Conservation (phyloP, 35 echinoderm and acorn worm genomes). For the Ophiothrix spiculata region DNA sequence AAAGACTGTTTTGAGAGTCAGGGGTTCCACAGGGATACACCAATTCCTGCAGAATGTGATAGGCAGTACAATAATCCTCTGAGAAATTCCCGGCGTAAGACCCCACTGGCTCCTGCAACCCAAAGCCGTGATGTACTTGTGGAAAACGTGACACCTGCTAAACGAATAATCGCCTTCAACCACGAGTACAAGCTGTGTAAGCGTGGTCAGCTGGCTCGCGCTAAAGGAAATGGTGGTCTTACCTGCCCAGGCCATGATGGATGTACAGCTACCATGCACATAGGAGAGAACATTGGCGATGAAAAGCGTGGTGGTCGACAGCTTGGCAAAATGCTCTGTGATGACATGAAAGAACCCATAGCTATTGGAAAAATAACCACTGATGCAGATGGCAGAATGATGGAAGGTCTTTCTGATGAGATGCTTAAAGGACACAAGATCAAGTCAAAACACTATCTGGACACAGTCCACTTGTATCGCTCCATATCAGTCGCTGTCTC, state of each 20-base stretch:
- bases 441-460: constrained; percentile 17
- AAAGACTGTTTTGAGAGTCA: neutral
- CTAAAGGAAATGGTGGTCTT: neutral
- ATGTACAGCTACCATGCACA: neutral
- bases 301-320: constrained; percentile 9
- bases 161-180: neutral
- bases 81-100: too few species aligned
- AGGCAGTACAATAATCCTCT: too few species aligned
- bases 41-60: neutral
- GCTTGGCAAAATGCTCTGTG: neutral
- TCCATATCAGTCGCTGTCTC: neutral
- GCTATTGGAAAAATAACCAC: constrained; percentile 12
- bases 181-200: neutral
- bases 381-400: constrained; percentile 32
- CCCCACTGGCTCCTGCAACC: neutral
- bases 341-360: neutral
- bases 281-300: neutral
- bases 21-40: neutral
- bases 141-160: neutral
- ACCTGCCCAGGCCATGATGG: neutral
- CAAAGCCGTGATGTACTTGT: neutral
- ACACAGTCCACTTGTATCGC: constrained; percentile 19
- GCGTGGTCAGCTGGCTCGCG: neutral
- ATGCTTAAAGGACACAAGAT: neutral
- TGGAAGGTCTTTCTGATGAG: neutral